These are phyloP conservation scores for Limnephilus auricula DNA, from an alignment of 2,888 invertebrate species.

Conservation along the genomic window DNA sequence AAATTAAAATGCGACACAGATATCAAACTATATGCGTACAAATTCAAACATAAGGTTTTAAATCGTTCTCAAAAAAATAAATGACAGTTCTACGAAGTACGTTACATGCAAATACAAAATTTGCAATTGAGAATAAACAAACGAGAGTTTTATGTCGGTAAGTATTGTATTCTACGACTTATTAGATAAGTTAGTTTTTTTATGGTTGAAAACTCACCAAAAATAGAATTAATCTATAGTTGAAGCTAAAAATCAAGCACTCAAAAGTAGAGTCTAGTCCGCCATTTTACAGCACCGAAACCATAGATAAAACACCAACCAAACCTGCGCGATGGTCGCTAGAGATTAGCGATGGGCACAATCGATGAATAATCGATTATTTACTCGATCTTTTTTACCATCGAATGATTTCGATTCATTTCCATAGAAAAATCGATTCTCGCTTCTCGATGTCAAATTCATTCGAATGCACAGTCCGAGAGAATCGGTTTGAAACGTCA, in stretches of 20 bases:
- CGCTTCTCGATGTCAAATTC: no score
- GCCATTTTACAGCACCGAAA: constrained; percentile 19
- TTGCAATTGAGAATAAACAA: neutral
- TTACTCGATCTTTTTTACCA: no score
- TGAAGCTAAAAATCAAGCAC: constrained; percentile 24
- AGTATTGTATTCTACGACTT: neutral
- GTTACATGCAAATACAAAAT: neutral
- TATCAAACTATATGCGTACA: neutral
- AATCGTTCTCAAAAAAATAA: neutral
- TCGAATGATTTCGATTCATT: no score
- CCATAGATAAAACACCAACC: neutral
- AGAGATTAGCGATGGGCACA: neutral
- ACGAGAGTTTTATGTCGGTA: neutral
- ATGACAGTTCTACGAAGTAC: constrained; percentile 24
- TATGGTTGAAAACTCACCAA: neutral
- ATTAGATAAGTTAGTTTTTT: neutral
- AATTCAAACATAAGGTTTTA: neutral
- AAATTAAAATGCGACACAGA: neutral
- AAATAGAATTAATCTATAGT: neutral
- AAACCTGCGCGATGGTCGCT: neutral
- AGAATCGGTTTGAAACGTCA: no score
- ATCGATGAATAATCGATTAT: no score
- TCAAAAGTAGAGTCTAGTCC: constrained; percentile 14
- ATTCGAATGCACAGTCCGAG: no score
- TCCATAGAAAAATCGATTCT: no score